Percentiles rank a stretch among this genome's conserved stretches.
phyloP scores from a whole-genome alignment of 1,140 invertebrate genomes.

The Listronotus bonariensis region DNA sequence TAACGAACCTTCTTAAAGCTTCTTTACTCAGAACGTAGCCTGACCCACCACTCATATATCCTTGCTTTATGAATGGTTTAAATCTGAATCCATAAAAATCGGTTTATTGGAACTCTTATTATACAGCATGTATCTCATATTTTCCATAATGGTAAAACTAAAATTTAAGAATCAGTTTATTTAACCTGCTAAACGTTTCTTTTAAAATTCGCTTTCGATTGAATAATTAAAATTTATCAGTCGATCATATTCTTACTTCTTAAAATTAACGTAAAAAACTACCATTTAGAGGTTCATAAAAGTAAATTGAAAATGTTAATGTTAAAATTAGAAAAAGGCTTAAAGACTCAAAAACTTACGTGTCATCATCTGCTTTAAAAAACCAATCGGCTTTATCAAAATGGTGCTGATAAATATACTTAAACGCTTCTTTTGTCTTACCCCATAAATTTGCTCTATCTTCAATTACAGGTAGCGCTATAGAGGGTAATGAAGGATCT shows the following conservation, averaged over 20 bases:
- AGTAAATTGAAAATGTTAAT: too few species aligned
- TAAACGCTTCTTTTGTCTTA: conserved; percentile 92
- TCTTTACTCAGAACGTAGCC: conserved; percentile 88
- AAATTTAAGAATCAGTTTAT: not conserved
- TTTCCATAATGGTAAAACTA: conserved; percentile 88
- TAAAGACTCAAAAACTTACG: conserved; percentile 66
- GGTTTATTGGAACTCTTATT: conserved; percentile 70
- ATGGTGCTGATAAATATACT: conserved; percentile 83
- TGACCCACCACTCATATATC: conserved; percentile 93
- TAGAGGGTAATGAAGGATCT: conserved; percentile 69
- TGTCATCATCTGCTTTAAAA: conserved; percentile 92
- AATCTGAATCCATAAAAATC: conserved; percentile 86
- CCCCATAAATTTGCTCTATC: conserved; percentile 89
- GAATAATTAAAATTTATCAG: too few species aligned
- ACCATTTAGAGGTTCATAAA: too few species aligned
- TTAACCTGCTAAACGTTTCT: too few species aligned
- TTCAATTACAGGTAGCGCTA: conserved; percentile 77
- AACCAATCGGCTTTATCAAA: conserved; percentile 87
- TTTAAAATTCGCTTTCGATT: too few species aligned
- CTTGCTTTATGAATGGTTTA: conserved; percentile 83
- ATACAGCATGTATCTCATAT: conserved; percentile 86
- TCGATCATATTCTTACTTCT: too few species aligned
- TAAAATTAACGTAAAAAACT: too few species aligned
- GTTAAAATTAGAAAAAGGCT: too few species aligned
- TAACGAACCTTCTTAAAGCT: conserved; percentile 74